Evolutionary conservation across 2,113 vertebrate genomes (phyloP).

Genomic region (Lasiurus borealis): DNA sequence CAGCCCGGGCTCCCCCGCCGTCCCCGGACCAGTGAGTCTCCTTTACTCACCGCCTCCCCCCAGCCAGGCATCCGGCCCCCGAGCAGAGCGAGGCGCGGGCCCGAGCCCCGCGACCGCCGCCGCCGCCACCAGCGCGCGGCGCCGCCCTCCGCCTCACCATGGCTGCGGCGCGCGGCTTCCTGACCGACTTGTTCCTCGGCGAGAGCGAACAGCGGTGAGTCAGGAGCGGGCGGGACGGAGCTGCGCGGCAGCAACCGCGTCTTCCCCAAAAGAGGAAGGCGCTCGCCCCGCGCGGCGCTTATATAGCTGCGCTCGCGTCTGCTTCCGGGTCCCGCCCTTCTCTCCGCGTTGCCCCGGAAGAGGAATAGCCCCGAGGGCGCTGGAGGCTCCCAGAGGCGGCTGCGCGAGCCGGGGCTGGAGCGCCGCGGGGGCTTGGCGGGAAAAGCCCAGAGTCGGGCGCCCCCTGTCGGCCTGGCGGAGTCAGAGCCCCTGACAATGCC

Average conservation of each 20-base stretch:
- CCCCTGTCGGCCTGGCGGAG: accelerated
- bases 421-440: neutral
- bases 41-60: neutral
- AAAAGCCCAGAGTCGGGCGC: neutral
- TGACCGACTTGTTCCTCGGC: constrained; percentile 97
- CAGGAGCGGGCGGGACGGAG: constrained; percentile 69
- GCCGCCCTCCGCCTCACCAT: constrained; percentile 82
- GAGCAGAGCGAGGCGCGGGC: accelerated
- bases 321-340: constrained; percentile 62
- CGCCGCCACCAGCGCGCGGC: neutral
- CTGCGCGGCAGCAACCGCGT: accelerated
- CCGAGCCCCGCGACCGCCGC: neutral
- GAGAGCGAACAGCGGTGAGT: constrained; percentile 97
- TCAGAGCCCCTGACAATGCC: accelerated
- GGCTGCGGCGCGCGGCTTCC: constrained; percentile 86
- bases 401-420: accelerated
- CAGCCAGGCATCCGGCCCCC: accelerated
- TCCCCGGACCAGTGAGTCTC: accelerated
- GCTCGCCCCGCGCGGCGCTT: accelerated
- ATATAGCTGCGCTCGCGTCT: constrained; percentile 72
- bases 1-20: neutral
- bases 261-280: constrained; percentile 7
- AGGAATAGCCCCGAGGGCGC: neutral
- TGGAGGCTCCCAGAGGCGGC: neutral
- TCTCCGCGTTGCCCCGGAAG: constrained; percentile 78